Evolutionary conservation across 2,113 vertebrate species (phyloP), one percentile per base, ranked within the genome.

Genomic region (Ctenomys sociabilis): DNA sequence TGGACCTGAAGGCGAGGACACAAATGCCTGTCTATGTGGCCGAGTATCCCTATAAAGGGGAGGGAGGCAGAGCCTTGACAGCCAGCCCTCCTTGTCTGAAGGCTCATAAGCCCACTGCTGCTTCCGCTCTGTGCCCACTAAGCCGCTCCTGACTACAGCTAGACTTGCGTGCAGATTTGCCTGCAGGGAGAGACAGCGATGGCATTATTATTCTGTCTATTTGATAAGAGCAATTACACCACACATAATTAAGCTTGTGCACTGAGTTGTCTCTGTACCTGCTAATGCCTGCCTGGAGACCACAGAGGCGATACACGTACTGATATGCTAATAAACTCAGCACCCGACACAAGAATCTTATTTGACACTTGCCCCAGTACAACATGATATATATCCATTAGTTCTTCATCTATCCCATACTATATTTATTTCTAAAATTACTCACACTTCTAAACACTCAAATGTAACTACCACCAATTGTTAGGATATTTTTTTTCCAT

Each of bases 361-460:
- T 73, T 84, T 91, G 66, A 93, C 75, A 28, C 94, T 86, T 80
- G 14, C 35, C 61, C 30, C 75, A 68, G 66, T 85, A 86, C 73
- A 82, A 95, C 84, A 63, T 45, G 52, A 68, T 59, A 64, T 30
- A 21, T 78, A 26, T 63, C 93, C 32, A 84, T 86, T 73, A 54
- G 93, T 94, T 85, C 49, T 90, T 85, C 88, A n/a, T 91, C 80
- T 45, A 89, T 73, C 59, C 28, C 14, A 90, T 12, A 86, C 85
- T 95, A 80, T 64, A 88, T 93, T 95, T 93, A 35, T 91, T 94
- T 86, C 54, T 86, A 93, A 96, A 95, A 87, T 80, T 43, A 84
- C 49, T 90, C 10, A 21, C 49, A 89, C 68, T 43, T 89, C 28
- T 63, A 73, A 97, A 91, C 43, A 91, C 75, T n/a, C 21, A n/a